A percentile compares a stretch with the other conserved stretches of the same genome.
Conservation (phyloP, 1,140 invertebrate genomes). For the Pogonus chalceus region DNA sequence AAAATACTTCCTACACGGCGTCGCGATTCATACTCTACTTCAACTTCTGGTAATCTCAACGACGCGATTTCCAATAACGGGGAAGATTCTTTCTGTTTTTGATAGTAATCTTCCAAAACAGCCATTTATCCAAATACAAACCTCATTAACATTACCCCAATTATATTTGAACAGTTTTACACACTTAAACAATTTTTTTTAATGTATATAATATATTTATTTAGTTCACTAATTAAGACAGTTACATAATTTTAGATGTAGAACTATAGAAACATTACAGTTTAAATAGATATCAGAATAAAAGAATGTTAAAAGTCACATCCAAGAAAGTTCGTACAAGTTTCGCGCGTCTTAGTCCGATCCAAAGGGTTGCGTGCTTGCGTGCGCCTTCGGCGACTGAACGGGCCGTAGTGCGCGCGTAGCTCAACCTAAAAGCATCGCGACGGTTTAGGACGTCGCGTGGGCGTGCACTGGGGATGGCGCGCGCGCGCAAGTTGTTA, state of each 20-base stretch:
- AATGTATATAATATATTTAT: too few species aligned
- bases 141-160: neutral
- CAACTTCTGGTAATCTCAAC: conserved; percentile 39
- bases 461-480: neutral
- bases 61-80: conserved; percentile 38
- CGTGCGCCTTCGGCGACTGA: neutral
- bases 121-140: neutral
- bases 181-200: too few species aligned
- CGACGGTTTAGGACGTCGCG: neutral
- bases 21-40: conserved; percentile 36
- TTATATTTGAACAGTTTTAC: too few species aligned
- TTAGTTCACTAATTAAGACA: too few species aligned
- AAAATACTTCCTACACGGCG: conserved; percentile 26
- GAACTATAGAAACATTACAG: too few species aligned
- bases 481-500: too few species aligned
- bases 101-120: neutral
- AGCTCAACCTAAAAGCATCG: too few species aligned
- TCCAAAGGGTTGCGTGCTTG: conserved; percentile 25
- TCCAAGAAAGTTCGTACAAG: too few species aligned
- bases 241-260: too few species aligned
- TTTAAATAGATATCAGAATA: too few species aligned
- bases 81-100: conserved; percentile 15
- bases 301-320: too few species aligned
- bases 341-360: conserved; percentile 13
- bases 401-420: conserved; percentile 17